Percentiles rank a stretch among this genome's conserved stretches.
Evolutionary conservation across 2,113 vertebrate genomes (phyloP).

Genomic region (Tauraco erythrolophus): DNA sequence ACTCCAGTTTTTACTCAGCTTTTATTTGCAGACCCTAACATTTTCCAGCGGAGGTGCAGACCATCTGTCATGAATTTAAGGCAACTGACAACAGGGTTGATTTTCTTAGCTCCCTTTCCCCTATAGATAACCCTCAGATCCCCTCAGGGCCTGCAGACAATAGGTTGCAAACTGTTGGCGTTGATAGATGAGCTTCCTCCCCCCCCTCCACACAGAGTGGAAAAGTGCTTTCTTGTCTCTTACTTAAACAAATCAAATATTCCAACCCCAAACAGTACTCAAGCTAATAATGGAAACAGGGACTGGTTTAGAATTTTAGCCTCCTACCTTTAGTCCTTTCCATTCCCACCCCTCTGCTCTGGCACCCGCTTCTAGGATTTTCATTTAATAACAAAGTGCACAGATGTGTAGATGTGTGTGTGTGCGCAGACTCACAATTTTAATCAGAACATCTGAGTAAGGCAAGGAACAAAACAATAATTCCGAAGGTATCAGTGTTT

Average conservation of each 20-base stretch:
- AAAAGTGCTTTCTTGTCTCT: slow-evolving; percentile 27
- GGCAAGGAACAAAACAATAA: not conserved
- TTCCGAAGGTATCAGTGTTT: not conserved
- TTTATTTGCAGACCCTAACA: not conserved
- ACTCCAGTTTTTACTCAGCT: fast-evolving
- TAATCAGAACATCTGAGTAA: not conserved
- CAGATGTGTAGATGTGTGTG: not conserved
- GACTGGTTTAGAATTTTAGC: not conserved
- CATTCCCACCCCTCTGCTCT: not conserved
- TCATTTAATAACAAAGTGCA: not conserved
- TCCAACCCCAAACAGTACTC: not conserved
- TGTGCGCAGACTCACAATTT: not conserved
- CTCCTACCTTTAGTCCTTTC: not conserved
- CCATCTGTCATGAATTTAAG: not conserved
- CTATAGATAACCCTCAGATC: not conserved
- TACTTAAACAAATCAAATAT: slow-evolving; percentile 11
- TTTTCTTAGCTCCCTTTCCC: slow-evolving; percentile 19
- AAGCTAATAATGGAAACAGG: not conserved
- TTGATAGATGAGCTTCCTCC: slow-evolving; percentile 46
- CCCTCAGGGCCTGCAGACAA: slow-evolving; percentile 13
- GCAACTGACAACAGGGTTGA: not conserved
- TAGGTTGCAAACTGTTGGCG: not conserved
- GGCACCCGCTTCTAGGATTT: not conserved
- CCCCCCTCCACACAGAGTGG: not conserved
- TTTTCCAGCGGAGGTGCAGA: not conserved